Conservation (phyloP, 2,888 invertebrate species). For the Mythimna impura region DNA sequence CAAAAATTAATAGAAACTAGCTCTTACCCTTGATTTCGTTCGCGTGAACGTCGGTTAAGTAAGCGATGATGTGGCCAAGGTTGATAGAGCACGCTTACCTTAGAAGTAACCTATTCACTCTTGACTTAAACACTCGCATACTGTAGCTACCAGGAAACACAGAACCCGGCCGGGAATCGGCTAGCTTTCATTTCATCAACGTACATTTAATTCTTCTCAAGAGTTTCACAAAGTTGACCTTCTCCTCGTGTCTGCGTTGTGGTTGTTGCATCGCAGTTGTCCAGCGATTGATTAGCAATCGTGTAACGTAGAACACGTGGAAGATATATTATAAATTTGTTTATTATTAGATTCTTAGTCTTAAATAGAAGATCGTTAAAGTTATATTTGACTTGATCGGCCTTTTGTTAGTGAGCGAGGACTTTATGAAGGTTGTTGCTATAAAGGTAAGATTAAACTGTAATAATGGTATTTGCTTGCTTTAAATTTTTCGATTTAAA, state of each 20-base stretch:
- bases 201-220: not conserved
- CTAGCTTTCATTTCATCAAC: too few species aligned
- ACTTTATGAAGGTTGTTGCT: not conserved
- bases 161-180: too few species aligned
- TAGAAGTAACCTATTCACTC: too few species aligned
- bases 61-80: too few species aligned
- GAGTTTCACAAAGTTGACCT: not conserved
- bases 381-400: slow-evolving; percentile 22
- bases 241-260: not conserved
- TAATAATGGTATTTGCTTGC: not conserved
- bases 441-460: not conserved
- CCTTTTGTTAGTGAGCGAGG: not conserved
- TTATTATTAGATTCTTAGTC: slow-evolving; percentile 28
- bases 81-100: too few species aligned
- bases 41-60: too few species aligned
- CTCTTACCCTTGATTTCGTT: too few species aligned
- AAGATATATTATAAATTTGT: slow-evolving; percentile 30
- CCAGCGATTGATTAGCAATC: slow-evolving; percentile 60
- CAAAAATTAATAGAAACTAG: too few species aligned
- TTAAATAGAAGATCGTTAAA: slow-evolving; percentile 9
- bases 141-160: too few species aligned
- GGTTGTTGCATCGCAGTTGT: slow-evolving; percentile 57
- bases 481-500: too few species aligned
- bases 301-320: slow-evolving; percentile 45
- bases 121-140: too few species aligned